A percentile compares a stretch with the other conserved stretches of the same genome.
phyloP scores from a whole-genome alignment of 2,113 vertebrate genomes.

The Cygnus buccinator region DNA sequence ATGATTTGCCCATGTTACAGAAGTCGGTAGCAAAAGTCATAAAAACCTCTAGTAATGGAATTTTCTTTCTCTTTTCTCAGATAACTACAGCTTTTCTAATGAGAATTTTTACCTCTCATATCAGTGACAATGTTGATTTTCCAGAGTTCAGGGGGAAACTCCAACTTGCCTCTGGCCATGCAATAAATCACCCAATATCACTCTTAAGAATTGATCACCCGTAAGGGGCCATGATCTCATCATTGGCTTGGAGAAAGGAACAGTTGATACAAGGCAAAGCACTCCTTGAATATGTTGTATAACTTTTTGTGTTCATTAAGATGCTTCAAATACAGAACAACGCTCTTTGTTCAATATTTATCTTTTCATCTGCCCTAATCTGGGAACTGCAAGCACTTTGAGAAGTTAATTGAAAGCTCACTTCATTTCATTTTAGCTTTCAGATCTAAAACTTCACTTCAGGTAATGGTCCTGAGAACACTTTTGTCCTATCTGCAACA shows the following conservation, averaged over 20 bases:
- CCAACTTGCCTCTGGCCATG: not conserved
- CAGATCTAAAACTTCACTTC: not conserved
- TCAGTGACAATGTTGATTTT: not conserved
- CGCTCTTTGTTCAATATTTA: constrained; percentile 50
- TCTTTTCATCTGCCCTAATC: constrained; percentile 63
- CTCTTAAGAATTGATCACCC: not conserved
- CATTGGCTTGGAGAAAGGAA: not conserved
- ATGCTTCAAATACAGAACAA: constrained; percentile 45
- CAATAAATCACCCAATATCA: not conserved
- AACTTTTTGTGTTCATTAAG: constrained; percentile 52
- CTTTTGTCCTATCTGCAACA: constrained; percentile 6
- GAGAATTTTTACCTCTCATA: not conserved
- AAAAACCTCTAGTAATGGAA: not conserved
- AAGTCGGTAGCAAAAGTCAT: not conserved
- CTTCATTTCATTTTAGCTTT: constrained; percentile 55
- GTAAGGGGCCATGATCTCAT: not conserved
- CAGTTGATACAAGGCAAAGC: not conserved
- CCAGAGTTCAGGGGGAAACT: not conserved
- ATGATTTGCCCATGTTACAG: not conserved
- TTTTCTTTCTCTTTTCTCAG: not conserved
- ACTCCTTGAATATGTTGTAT: not conserved
- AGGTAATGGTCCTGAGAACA: constrained; percentile 9
- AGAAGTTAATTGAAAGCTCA: constrained; percentile 59
- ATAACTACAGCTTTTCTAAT: not conserved
- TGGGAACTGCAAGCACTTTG: constrained; percentile 35